Conservation (phyloP, 2,113 vertebrate genomes). For the cat (Felis catus) region DNA sequence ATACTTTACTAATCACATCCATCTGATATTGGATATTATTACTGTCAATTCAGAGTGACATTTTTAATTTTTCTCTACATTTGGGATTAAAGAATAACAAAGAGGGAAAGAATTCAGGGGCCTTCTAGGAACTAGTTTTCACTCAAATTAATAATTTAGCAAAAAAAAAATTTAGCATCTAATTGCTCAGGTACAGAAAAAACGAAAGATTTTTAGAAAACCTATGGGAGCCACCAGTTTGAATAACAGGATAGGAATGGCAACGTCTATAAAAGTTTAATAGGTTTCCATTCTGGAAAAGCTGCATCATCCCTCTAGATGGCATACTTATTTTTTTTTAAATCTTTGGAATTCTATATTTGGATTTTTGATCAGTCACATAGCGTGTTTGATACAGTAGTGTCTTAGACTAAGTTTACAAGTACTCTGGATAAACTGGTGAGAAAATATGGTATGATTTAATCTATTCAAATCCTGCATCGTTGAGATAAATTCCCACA, state of each 20-base stretch:
- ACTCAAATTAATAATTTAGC: slow-evolving; percentile 21
- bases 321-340: background rate
- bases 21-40: slow-evolving; percentile 21
- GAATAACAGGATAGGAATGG: slow-evolving; percentile 15
- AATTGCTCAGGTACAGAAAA: slow-evolving; percentile 37
- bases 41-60: slow-evolving; percentile 27
- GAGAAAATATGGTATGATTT: slow-evolving; percentile 19
- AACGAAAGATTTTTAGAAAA: slow-evolving; percentile 30
- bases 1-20: background rate
- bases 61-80: slow-evolving; percentile 50
- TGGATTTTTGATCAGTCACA: slow-evolving; percentile 24
- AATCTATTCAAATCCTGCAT: slow-evolving; percentile 16
- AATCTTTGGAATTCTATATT: background rate
- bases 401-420: slow-evolving; percentile 30
- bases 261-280: background rate
- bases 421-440: slow-evolving; percentile 29
- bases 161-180: background rate
- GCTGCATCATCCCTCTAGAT: background rate
- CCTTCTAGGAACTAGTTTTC: slow-evolving; percentile 32
- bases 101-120: background rate
- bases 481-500: background rate
- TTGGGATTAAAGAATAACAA: background rate
- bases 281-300: slow-evolving; percentile 45
- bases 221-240: background rate
- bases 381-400: slow-evolving; percentile 26